Conservation (phyloP, 2,888 invertebrate species). For the Drosophila koepferae region DNA sequence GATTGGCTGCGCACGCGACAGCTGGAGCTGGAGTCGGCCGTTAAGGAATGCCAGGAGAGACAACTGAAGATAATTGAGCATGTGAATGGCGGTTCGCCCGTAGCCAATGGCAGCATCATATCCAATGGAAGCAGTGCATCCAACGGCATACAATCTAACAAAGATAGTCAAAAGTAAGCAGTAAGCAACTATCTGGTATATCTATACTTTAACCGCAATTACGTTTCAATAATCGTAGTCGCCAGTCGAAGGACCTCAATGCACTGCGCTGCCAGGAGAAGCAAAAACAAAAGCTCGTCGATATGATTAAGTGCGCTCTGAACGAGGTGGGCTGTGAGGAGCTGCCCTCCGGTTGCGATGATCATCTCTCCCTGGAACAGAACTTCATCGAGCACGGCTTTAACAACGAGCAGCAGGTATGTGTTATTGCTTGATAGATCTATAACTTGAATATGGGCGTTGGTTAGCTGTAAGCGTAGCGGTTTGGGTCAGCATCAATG, state of each 20-base stretch:
- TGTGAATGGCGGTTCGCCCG: constrained; percentile 83
- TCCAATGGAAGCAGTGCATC: constrained; percentile 79
- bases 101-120: constrained; percentile 86
- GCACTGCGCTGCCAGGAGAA: constrained; percentile 93
- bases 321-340: constrained; percentile 95
- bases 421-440: constrained; percentile 21
- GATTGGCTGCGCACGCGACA: constrained; percentile 94
- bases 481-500: constrained; percentile 35
- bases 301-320: constrained; percentile 93
- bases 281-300: constrained; percentile 92
- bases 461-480: constrained; percentile 47
- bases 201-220: neutral
- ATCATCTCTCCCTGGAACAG: constrained; percentile 87
- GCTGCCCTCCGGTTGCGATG: constrained; percentile 93
- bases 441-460: neutral
- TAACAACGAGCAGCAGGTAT: constrained; percentile 88
- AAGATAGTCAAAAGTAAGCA: constrained; percentile 83
- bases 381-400: constrained; percentile 87
- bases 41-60: constrained; percentile 92
- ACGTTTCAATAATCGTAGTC: constrained; percentile 25
- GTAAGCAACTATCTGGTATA: neutral
- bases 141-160: constrained; percentile 85
- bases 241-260: constrained; percentile 89
- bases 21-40: constrained; percentile 91
- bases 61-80: constrained; percentile 87